Percentiles rank a stretch among this genome's conserved stretches.
These are phyloP conservation scores for Cerastis rubricosa DNA, from an alignment of 2,888 invertebrate genomes.

Conservation along the genomic window DNA sequence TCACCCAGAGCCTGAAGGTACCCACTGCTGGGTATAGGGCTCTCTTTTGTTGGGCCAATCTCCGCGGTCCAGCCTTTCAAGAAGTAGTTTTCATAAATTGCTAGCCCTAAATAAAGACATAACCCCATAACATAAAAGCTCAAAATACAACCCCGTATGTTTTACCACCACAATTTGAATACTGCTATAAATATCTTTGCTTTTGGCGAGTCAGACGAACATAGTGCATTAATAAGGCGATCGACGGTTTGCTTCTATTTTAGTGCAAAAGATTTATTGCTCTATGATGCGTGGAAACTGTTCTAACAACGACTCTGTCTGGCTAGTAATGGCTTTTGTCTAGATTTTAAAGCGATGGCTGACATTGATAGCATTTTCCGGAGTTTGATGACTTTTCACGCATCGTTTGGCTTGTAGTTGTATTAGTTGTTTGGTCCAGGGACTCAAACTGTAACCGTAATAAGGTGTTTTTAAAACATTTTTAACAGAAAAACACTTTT, in stretches of 20 bases:
- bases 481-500: too few species aligned
- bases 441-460: too few species aligned
- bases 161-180: constrained; percentile 26
- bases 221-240: constrained; percentile 37
- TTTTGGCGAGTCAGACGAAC: constrained; percentile 32
- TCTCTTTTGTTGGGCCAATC: too few species aligned
- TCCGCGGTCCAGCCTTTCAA: too few species aligned
- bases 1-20: too few species aligned
- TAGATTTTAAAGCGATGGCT: constrained; percentile 26
- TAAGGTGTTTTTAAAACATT: too few species aligned
- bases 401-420: constrained; percentile 7
- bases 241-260: constrained; percentile 46
- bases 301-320: constrained; percentile 52
- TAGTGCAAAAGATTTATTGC: constrained; percentile 51
- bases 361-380: constrained; percentile 26
- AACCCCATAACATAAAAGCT: background rate
- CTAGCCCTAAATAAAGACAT: background rate
- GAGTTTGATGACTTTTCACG: constrained; percentile 41
- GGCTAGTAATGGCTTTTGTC: constrained; percentile 57
- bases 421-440: too few species aligned
- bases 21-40: too few species aligned
- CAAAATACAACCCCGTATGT: constrained; percentile 12
- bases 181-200: constrained; percentile 44
- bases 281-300: constrained; percentile 62
- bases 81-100: background rate